Base-by-base conservation (phyloP, 2,888 invertebrate genomes). In the Habroteleia sp. region DNA sequence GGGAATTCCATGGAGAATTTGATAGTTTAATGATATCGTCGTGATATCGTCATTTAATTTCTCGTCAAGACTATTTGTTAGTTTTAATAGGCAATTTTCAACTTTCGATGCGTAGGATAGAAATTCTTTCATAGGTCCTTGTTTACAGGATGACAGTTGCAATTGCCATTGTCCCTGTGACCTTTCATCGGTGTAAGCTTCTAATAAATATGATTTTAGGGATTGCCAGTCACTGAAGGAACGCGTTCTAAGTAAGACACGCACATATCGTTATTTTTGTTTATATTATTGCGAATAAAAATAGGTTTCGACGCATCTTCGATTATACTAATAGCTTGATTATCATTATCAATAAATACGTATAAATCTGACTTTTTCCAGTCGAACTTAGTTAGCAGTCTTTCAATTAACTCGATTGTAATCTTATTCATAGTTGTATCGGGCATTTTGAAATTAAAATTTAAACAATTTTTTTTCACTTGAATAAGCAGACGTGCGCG, bases 71-170 rank as follows among this genome's bases (percentile, higher is more conserved):
- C 76, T 77, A 35, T 81, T 81, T 23, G 83, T 72, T 69, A 84
- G 52, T 78, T 83, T 81, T 11, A 82, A 74, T 31, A 79, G 77
- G 37, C 81, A 81, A 72, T 80, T 81, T 77, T 84, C 82, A 3
- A 82, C 66, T 50, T 77, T 80, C 10, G 78, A 79, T 3, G 82
- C 62, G 60, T 78, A 83, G 7, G 74, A 69, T 10, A 82, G 39
- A 4, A 83, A 80, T 20, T 52, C 74, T 80, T 82, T 80, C 3
- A 69, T 74, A 5, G 29, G 39, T 11, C 52, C 66, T 80, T 82
- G 80, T 66, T 72, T 78, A 50, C 79, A 81, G 11, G 80, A 80
- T 63, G 79, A 79, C 41, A 83, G 39, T 69, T 84, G 80, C 17
- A 82, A 35, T 76, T 83, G 82, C 80, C 81, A 82, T 72, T 83